Base-by-base conservation (phyloP, 2,888 invertebrate genomes). In the Cataglyphis altisquamis region DNA sequence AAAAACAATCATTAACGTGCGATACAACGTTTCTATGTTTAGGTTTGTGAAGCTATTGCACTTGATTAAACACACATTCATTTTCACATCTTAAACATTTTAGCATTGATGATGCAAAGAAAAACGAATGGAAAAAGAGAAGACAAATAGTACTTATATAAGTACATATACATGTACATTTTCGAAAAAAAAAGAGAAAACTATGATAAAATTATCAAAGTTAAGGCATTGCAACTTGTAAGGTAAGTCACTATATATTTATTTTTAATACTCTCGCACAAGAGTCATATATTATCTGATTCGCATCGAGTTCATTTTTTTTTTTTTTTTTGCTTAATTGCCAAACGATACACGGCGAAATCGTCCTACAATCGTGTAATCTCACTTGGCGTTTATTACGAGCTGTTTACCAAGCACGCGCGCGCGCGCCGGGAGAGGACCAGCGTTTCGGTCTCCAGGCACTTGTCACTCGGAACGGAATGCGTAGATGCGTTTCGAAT, bases 401-500 rank as follows among this genome's bases (percentile, higher is more conserved):
- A 36, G 9, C 68, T 78, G 60, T 68, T 88, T 84, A 66, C 75
- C 15, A 39, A 66, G 63, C 70, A 10, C 21, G 29, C 15, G 25
- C 29, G 29, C 29, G 48, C 41, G 70, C 73, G 39, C 63, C 62
- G 67, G 25, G 55, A 66, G 63, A 85, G 66, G 81, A 83, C 72
- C 81, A 75, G 21, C 83, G 85, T 84, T 88, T 88, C 84, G 87
- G 85, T 88, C 83, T 88, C 88, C 88, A 85, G 84, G 88, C 85
- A 87, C 88, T 87, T 88, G 87, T 87, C 88, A 84, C 87, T 89
- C 87, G 87, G 87, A 88, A 89, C 84, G 88, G 87, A 60, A 75
- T 87, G 89, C 83, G 83, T 88, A 82, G 81, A 89, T 82, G 87
- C 87, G 82, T 87, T 89, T 88, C 85, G 74, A 89, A 87, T 89